Evolutionary conservation across 2,113 vertebrate genomes (phyloP).

Genomic region (Telmatochromis bifrenatus): DNA sequence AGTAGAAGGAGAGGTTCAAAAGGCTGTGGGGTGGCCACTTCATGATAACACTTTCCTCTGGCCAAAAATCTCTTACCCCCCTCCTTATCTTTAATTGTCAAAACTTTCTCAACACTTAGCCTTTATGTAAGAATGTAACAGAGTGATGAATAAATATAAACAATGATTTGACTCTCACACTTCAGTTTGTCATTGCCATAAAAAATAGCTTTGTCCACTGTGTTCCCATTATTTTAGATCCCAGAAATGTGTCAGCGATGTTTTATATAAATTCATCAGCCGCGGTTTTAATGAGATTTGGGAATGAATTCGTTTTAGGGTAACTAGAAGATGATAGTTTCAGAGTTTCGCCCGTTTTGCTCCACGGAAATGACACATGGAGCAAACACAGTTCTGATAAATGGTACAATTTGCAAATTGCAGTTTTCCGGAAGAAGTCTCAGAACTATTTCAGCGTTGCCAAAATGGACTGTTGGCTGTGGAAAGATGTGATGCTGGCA

Average conservation of each 20-base stretch:
- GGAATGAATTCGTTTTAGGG: slow-evolving; percentile 7
- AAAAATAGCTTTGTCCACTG: slow-evolving; percentile 2
- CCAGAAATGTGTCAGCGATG: not conserved
- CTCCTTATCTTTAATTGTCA: not conserved
- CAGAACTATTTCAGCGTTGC: not conserved
- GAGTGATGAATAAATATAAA: not conserved
- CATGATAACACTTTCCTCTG: not conserved
- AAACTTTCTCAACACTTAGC: not conserved
- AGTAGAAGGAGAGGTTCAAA: not conserved
- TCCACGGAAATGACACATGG: not conserved
- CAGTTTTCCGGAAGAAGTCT: not conserved
- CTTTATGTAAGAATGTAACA: not conserved
- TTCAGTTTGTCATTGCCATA: not conserved
- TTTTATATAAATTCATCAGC: not conserved
- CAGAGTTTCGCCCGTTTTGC: not conserved
- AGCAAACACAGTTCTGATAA: not conserved
- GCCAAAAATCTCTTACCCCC: not conserved
- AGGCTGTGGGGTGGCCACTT: not conserved
- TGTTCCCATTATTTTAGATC: slow-evolving; percentile 7
- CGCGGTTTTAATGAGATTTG: not conserved
- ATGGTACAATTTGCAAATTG: not conserved
- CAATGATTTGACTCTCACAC: not conserved
- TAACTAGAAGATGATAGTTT: not conserved
- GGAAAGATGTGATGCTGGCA: not conserved
- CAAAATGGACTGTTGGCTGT: not conserved